These are phyloP conservation scores for Amorpha juglandis DNA, from an alignment of 2,888 invertebrate genomes.

Conservation along the genomic window DNA sequence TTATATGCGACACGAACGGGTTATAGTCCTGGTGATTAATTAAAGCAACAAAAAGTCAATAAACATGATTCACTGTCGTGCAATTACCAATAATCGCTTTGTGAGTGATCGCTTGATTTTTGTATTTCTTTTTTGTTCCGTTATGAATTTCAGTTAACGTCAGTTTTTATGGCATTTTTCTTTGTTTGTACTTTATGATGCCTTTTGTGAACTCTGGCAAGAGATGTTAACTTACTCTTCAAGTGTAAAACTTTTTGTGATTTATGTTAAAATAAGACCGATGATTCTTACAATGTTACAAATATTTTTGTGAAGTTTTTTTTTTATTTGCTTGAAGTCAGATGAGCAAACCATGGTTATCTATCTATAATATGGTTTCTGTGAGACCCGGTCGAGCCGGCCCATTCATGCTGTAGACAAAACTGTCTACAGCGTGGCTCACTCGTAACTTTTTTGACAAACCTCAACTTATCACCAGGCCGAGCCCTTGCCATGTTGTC, in stretches of 20 bases:
- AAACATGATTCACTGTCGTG: constrained; percentile 57
- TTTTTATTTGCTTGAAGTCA: no score
- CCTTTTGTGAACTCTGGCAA: constrained; percentile 18
- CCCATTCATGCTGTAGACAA: no score
- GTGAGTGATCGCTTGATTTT: constrained; percentile 47
- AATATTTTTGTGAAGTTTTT: not conserved
- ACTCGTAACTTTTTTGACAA: no score
- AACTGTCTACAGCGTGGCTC: no score
- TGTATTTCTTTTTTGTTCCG: not conserved
- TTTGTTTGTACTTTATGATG: constrained; percentile 20
- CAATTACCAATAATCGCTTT: constrained; percentile 54
- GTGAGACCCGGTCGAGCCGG: no score
- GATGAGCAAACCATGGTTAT: no score
- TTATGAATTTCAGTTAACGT: constrained; percentile 20
- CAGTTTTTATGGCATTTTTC: constrained; percentile 11
- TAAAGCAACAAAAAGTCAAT: constrained; percentile 69
- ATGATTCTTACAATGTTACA: not conserved
- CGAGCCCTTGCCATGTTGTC: not conserved
- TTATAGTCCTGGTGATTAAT: constrained; percentile 61
- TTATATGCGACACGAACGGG: constrained; percentile 44
- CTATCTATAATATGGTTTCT: no score
- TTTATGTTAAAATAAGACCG: not conserved
- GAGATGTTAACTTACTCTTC: constrained; percentile 12
- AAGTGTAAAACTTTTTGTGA: constrained; percentile 16
- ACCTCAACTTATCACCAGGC: no score